phyloP scores from a whole-genome alignment of 2,888 invertebrate genomes.

The Leptopilina drosophilae region DNA sequence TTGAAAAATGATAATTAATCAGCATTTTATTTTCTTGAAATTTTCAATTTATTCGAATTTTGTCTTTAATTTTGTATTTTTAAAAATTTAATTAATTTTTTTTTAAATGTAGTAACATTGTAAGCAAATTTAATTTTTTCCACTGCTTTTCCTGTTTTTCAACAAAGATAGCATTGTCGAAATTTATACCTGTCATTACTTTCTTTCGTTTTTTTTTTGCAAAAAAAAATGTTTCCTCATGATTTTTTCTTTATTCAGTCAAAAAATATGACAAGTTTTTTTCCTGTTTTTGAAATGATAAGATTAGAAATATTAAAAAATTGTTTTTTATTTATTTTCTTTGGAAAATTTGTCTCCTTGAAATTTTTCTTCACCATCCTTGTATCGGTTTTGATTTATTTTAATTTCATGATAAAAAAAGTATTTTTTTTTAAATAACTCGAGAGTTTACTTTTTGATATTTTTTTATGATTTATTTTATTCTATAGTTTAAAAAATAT shows the following conservation, averaged over 20 bases:
- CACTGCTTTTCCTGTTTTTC: neutral
- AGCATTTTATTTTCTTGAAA: neutral
- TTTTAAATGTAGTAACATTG: too few relatives aligned
- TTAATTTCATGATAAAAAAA: neutral
- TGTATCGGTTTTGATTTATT: neutral
- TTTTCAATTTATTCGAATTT: too few relatives aligned
- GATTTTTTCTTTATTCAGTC: neutral
- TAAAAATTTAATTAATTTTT: too few relatives aligned
- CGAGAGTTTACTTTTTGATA: too few relatives aligned
- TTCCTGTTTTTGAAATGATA: conserved; percentile 8
- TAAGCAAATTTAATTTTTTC: neutral
- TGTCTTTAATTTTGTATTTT: too few relatives aligned
- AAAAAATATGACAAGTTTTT: neutral
- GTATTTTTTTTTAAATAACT: neutral
- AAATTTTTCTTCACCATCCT: neutral
- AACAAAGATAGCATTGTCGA: neutral
- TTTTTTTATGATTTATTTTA: too few relatives aligned
- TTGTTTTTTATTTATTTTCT: neutral
- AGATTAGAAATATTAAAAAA: neutral
- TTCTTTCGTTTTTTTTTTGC: neutral
- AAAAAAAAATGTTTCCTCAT: neutral
- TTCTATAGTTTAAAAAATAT: too few relatives aligned
- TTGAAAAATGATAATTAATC: neutral
- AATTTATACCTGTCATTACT: conserved; percentile 1
- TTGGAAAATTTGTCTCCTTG: neutral